Conservation (phyloP, 1,140 invertebrate genomes). For the Pseudachorutes palmiensis region DNA sequence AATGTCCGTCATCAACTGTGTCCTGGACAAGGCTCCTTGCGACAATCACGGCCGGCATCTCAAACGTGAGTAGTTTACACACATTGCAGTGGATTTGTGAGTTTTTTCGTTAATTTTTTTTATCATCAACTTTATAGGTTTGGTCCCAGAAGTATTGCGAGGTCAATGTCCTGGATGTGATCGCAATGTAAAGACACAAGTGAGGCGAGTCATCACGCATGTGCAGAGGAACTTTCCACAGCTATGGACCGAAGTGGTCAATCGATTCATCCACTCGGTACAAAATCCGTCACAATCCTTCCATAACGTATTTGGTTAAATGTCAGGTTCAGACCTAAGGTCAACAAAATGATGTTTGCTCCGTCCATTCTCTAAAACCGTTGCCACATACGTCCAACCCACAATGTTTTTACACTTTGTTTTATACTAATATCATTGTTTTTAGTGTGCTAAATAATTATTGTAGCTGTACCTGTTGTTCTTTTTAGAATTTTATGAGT, state of each 20-base stretch:
- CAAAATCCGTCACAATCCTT: constrained; percentile 23
- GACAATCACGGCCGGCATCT: constrained; percentile 33
- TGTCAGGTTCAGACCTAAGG: background rate
- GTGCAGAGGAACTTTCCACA: constrained; percentile 37
- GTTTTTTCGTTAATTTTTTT: background rate
- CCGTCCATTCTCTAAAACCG: too few relatives aligned
- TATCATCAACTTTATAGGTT: constrained; percentile 24
- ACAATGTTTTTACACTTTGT: too few relatives aligned
- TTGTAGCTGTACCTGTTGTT: too few relatives aligned
- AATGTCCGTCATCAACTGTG: constrained; percentile 37
- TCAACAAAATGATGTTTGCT: too few relatives aligned
- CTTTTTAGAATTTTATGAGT: too few relatives aligned
- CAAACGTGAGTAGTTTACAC: constrained; percentile 30
- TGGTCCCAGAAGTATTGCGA: constrained; percentile 37
- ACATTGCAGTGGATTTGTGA: background rate
- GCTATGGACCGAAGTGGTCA: constrained; percentile 37
- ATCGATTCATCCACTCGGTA: constrained; percentile 29
- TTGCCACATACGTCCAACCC: too few relatives aligned
- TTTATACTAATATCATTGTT: too few relatives aligned
- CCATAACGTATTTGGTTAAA: constrained; percentile 30
- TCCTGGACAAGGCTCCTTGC: constrained; percentile 38
- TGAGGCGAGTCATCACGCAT: constrained; percentile 37
- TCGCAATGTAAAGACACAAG: constrained; percentile 29
- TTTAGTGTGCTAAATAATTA: too few relatives aligned
- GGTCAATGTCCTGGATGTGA: constrained; percentile 38